Evolutionary conservation across 1,140 invertebrate species (phyloP).

Genomic region (Gonioctena quinquepunctata): DNA sequence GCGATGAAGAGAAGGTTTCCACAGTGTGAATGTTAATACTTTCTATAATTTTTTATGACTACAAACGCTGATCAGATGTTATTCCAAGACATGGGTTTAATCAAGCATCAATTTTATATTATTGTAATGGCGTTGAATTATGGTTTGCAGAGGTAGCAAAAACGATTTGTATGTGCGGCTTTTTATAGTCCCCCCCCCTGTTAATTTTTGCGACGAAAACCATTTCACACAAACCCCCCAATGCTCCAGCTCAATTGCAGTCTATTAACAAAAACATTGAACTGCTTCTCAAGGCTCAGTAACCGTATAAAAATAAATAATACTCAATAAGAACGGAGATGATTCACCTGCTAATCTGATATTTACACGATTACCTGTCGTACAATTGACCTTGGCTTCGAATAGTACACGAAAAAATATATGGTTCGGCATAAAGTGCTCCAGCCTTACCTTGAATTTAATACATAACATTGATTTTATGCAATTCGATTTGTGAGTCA

Average conservation of each 20-base stretch:
- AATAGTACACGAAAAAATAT: not conserved
- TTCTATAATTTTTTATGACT: not conserved
- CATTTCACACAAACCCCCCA: too few species aligned
- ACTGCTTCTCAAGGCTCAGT: not conserved
- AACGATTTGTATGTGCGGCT: too few species aligned
- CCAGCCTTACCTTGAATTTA: not conserved
- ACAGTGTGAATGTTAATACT: not conserved
- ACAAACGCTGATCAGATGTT: too few species aligned
- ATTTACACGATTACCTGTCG: not conserved
- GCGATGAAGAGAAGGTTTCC: not conserved
- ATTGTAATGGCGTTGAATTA: too few species aligned
- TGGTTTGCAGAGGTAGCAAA: too few species aligned
- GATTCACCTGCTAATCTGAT: not conserved
- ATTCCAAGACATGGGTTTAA: too few species aligned
- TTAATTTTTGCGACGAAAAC: too few species aligned
- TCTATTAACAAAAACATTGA: not conserved
- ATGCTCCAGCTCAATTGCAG: too few species aligned
- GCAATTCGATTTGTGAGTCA: not conserved
- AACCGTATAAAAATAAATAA: not conserved
- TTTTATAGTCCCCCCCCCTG: too few species aligned
- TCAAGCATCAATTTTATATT: too few species aligned
- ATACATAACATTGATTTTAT: slow-evolving; percentile 5
- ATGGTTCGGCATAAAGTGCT: not conserved
- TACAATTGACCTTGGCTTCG: not conserved
- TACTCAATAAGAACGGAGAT: not conserved